Evolutionary conservation across 2,113 vertebrate genomes (phyloP).

Genomic region (Rhabdornis inornatus): DNA sequence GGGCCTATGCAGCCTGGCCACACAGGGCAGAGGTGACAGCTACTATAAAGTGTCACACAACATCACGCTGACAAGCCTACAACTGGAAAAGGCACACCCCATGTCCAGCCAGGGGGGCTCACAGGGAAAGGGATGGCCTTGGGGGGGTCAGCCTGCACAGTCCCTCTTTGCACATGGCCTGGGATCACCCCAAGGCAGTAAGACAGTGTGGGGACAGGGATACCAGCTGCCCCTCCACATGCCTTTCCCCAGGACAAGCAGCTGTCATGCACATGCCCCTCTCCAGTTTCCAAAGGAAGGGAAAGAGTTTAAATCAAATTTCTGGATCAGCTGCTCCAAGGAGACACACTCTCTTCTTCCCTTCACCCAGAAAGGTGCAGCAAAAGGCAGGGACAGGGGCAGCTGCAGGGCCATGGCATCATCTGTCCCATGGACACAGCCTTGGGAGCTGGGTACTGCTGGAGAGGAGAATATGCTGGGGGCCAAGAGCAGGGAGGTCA

Average conservation of each 20-base stretch:
- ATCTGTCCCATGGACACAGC: neutral
- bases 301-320: neutral
- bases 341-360: neutral
- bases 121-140: neutral
- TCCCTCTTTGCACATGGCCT: neutral
- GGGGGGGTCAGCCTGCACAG: neutral
- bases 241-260: neutral
- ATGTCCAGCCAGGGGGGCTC: neutral
- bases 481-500: neutral
- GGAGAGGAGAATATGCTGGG: neutral
- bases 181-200: neutral
- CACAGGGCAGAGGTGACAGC: neutral
- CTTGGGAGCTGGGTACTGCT: neutral
- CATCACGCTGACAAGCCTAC: accelerated
- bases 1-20: neutral
- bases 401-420: neutral
- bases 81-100: neutral
- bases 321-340: neutral
- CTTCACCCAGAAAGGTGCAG: neutral
- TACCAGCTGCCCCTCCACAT: neutral
- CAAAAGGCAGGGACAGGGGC: neutral
- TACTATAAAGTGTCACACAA: neutral
- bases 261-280: neutral
- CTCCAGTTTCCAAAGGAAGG: neutral
- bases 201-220: neutral